These are phyloP conservation scores for Mactra quadrangularis DNA, from an alignment of 1,140 invertebrate species.

Conservation along the genomic window DNA sequence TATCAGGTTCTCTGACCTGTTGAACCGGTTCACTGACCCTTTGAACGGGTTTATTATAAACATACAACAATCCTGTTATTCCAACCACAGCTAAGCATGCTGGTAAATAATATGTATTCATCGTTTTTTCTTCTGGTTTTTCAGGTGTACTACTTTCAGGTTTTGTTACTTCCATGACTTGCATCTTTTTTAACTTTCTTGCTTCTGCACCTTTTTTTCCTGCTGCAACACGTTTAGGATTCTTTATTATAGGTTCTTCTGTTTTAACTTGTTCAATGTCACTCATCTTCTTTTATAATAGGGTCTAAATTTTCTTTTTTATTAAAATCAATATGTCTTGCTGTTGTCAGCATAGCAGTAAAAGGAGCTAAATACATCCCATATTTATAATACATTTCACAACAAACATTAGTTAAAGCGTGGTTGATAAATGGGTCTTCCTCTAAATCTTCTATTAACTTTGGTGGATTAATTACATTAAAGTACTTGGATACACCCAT, in stretches of 20 bases:
- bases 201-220: slow-evolving; percentile 12
- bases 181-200: background rate
- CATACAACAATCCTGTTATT: background rate
- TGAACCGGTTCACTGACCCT: too few relatives aligned
- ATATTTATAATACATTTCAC: slow-evolving; percentile 19
- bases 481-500: background rate
- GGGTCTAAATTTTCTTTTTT: too few relatives aligned
- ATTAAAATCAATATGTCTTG: background rate
- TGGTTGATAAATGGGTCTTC: slow-evolving; percentile 26
- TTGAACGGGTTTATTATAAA: slow-evolving; percentile 2
- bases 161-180: background rate
- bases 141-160: background rate
- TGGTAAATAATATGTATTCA: slow-evolving; percentile 7
- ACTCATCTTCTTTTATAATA: slow-evolving; percentile 13
- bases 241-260: slow-evolving; percentile 23
- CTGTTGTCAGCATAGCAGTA: slow-evolving; percentile 22
- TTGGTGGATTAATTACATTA: slow-evolving; percentile 10
- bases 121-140: background rate
- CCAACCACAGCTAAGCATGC: background rate
- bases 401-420: slow-evolving; percentile 3
- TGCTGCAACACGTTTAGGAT: slow-evolving; percentile 21
- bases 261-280: slow-evolving; percentile 3
- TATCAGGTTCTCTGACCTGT: too few relatives aligned
- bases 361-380: slow-evolving; percentile 36
- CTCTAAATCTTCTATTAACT: slow-evolving; percentile 35